Percentiles rank a stretch among this genome's conserved stretches.
phyloP scores from a whole-genome alignment of 2,797 vertebrate species.

The Moxostoma hubbsi region DNA sequence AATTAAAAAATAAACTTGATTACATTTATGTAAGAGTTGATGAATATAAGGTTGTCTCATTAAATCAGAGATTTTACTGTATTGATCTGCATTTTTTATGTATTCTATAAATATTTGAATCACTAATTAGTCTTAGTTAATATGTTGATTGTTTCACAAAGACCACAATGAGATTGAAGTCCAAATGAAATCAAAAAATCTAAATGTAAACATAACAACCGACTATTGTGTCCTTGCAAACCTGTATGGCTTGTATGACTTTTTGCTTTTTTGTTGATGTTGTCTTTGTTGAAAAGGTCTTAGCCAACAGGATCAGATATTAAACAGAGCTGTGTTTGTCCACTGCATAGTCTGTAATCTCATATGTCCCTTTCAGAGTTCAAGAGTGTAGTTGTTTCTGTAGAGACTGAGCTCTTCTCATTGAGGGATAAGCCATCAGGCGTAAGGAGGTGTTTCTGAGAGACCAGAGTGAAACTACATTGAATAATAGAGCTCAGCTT shows the following conservation, averaged over 20 bases:
- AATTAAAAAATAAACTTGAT: neutral
- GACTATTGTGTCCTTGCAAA: too few species aligned
- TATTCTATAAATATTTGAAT: neutral
- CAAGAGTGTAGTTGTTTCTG: slow-evolving; percentile 27
- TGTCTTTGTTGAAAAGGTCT: neutral
- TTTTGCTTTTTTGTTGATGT: slow-evolving; percentile 8
- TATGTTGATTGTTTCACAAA: too few species aligned
- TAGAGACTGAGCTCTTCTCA: neutral
- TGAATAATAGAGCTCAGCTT: slow-evolving; percentile 47
- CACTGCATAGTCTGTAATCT: neutral
- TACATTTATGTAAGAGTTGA: too few species aligned
- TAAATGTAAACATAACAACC: too few species aligned
- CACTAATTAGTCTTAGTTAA: too few species aligned
- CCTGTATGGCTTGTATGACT: too few species aligned
- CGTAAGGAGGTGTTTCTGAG: slow-evolving; percentile 31
- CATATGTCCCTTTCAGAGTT: slow-evolving; percentile 23
- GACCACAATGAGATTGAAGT: too few species aligned
- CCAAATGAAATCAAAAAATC: too few species aligned
- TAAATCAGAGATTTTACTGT: neutral
- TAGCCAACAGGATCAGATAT: slow-evolving; percentile 3
- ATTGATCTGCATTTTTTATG: neutral
- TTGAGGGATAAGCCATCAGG: slow-evolving; percentile 15
- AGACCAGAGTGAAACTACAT: slow-evolving; percentile 26
- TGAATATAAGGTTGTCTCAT: too few species aligned
- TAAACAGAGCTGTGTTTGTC: slow-evolving; percentile 34